phyloP scores from a whole-genome alignment of 2,113 vertebrate genomes.

The Daboia siamensis region DNA sequence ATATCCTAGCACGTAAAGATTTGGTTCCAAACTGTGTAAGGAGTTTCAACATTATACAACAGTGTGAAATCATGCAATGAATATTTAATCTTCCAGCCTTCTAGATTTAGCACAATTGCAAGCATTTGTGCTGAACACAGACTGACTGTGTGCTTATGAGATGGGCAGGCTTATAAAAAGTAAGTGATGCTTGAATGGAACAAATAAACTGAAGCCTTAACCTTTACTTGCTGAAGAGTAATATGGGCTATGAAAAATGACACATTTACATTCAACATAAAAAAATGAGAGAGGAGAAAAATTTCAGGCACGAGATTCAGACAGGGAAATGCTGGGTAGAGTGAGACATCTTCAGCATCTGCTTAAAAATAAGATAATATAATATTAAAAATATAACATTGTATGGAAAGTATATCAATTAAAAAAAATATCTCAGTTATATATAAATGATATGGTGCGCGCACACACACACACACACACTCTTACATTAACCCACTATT shows the following conservation, averaged over 20 bases:
- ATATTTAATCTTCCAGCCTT: neutral
- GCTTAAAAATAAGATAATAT: neutral
- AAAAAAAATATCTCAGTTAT: too few species aligned
- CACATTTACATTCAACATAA: neutral
- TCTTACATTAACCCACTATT: neutral
- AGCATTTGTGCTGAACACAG: neutral
- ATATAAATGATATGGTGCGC: too few species aligned
- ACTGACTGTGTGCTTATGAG: neutral
- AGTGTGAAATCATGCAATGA: neutral
- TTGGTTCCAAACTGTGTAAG: neutral
- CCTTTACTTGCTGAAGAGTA: neutral
- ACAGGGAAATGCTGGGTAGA: neutral
- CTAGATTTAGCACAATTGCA: neutral
- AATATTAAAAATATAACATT: neutral
- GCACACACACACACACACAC: too few species aligned
- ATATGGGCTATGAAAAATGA: neutral
- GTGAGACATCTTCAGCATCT: neutral
- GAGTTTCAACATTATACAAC: neutral
- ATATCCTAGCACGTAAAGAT: neutral
- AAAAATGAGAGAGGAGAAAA: neutral
- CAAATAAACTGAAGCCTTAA: neutral
- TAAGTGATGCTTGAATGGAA: neutral
- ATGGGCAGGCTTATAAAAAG: neutral
- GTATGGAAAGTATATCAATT: too few species aligned
- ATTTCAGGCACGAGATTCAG: neutral